Evolutionary conservation across 1,140 invertebrate genomes (phyloP).

Genomic region (Latrodectus geometricus): DNA sequence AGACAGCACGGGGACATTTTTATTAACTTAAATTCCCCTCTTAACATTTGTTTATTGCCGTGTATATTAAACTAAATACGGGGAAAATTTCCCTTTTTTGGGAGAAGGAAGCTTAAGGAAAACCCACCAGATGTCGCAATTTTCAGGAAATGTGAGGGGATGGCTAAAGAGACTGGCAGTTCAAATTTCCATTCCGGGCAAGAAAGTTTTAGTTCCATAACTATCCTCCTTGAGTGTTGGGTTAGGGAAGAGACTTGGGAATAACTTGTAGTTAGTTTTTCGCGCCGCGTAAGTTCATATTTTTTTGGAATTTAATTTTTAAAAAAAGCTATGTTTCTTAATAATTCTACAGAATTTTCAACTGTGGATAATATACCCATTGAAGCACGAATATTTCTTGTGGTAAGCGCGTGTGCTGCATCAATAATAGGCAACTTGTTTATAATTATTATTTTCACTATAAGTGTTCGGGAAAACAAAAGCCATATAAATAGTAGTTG

Average conservation of each 20-base stretch:
- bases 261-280: neutral
- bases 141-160: constrained; percentile 23
- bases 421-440: constrained; percentile 39
- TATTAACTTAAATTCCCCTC: too few species aligned
- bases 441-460: constrained; percentile 23
- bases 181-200: neutral
- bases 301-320: too few species aligned
- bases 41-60: too few species aligned
- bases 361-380: neutral
- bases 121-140: constrained; percentile 27
- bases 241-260: neutral
- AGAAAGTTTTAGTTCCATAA: neutral
- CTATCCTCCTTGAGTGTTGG: neutral
- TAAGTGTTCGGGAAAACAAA: neutral
- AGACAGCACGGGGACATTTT: too few species aligned
- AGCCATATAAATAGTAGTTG: neutral
- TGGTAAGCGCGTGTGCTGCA: constrained; percentile 8
- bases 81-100: too few species aligned
- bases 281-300: neutral
- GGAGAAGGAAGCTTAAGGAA: neutral
- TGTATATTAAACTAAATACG: too few species aligned
- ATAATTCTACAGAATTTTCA: constrained; percentile 10
- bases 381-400: neutral
- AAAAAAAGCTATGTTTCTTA: neutral
- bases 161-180: constrained; percentile 11